Evolutionary conservation across 2,797 vertebrate species (phyloP).

Genomic region (Masticophis lateralis): DNA sequence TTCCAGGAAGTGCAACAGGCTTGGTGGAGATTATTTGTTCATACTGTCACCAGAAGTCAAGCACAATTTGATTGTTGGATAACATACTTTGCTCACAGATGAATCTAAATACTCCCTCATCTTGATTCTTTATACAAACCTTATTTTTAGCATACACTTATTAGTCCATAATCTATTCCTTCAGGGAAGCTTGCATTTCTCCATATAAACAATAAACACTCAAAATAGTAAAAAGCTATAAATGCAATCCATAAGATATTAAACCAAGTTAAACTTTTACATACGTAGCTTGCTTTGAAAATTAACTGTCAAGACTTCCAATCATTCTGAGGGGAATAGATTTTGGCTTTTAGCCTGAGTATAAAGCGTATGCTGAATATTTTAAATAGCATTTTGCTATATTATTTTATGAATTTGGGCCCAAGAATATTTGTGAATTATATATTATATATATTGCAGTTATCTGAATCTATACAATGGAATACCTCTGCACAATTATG

Average conservation of each 20-base stretch:
- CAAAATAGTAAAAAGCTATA: not conserved
- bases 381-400: not conserved
- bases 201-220: not conserved
- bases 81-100: not conserved
- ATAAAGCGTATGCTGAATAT: not conserved
- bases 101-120: constrained; percentile 7
- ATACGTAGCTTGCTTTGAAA: constrained; percentile 10
- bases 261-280: not conserved
- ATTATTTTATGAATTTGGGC: rapidly evolving
- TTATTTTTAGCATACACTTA: not conserved
- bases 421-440: not conserved
- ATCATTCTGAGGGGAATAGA: not conserved
- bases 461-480: not conserved
- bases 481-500: constrained; percentile 4
- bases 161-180: not conserved
- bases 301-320: constrained; percentile 12
- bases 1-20: not conserved
- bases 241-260: not conserved
- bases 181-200: not conserved
- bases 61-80: not conserved
- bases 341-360: constrained; percentile 4
- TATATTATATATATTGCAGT: not conserved
- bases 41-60: not conserved
- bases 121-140: not conserved
- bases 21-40: not conserved